Base-by-base conservation (phyloP, 2,113 vertebrate genomes). In the Psophia crepitans region DNA sequence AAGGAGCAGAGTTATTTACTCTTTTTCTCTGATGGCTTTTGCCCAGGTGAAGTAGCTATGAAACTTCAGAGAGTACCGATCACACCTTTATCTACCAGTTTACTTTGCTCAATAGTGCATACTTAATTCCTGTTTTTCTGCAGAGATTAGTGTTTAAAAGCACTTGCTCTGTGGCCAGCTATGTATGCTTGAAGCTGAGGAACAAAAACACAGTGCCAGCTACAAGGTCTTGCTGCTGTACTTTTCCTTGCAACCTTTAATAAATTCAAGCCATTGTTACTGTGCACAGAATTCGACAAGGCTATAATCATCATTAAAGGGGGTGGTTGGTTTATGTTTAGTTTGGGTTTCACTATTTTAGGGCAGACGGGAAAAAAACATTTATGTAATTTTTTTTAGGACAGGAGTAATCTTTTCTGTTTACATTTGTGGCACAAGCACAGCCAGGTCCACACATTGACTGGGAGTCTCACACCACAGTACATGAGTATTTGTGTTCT, bases 201-300 rank as follows among this genome's bases (percentile, higher is more conserved):
- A 92, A 92, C 33, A 84, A 89, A 93, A 89, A 53, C 54, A 58
- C 20, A 5, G 44, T 84, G 69, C 32, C 70, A 84, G 78, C 37
- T 78, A 60, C 65, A 61, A 78, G 80, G 76, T 71, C 86, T 81
- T 19, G 3, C 54, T 76, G 81, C 84, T 94, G 91, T 92, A 91
- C 27, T 97, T 97, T 96, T 95, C 92, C 95, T 87, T 82, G 66
- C 46, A 75, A 84, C 49, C 35, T 87, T 81, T 91, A 89, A 79
- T 23, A 82, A 90, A 89, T 41, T 73, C 70, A 78, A 61, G 33
- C 57, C 30, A 64, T 79, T 96, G 69, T 75, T 90, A 37, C 71
- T 94, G 76, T 92, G 49, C 87, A 79, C 5, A 63, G 80, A 96
- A 65, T 49, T 14, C n/a, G 69, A 80, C 86, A 94, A 92, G 66